Evolutionary conservation across 2,888 invertebrate species (phyloP), one percentile per base, ranked within the genome.

Genomic region (Yponomeuta malinellus): DNA sequence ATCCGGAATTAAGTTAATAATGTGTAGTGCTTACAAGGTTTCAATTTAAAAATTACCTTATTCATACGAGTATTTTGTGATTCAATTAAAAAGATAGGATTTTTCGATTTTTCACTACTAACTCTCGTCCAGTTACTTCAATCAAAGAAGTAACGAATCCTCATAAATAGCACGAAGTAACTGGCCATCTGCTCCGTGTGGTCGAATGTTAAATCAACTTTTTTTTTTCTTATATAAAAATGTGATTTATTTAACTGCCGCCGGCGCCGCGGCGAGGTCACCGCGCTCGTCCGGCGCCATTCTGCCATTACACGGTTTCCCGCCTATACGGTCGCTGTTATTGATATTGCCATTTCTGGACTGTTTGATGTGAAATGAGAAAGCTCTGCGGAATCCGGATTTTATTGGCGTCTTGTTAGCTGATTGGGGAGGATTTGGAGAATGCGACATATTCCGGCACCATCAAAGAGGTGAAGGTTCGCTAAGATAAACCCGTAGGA

Each of bases 211-310:
- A 85, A 85, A 86, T 82, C 78, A 81, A 81, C 80, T 82, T 83
- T 71, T 69, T 69, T 23, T 84, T 84, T 80, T 15, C 15, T 15
- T 59, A 59, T 59, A 59, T 43, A 59, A 59, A 59, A 59, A 76
- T 78, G 80, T 81, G 83, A 84, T 87, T 85, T 84, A 83, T 84
- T 79, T 79, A 76, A 80, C 81, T 79, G 82, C 74, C 80, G 76
- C 73, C 76, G 83, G 83, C 84, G 84, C 82, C 84, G 73, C 71
- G 72, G 75, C 83, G 83, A 87, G 87, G 87, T 83, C 83, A 80
- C 74, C 75, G 77, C 76, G 76, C 76, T 77, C 68, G 68, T 37
- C 68, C 48, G 77, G 78, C 78, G 79, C 78, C 76, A 75, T 76
- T 74, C 76, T 75, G 76, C 73, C 78, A 77, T 77, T 78, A 68